Base-by-base conservation (phyloP, 2,888 invertebrate genomes). In the Zygaena filipendulae region DNA sequence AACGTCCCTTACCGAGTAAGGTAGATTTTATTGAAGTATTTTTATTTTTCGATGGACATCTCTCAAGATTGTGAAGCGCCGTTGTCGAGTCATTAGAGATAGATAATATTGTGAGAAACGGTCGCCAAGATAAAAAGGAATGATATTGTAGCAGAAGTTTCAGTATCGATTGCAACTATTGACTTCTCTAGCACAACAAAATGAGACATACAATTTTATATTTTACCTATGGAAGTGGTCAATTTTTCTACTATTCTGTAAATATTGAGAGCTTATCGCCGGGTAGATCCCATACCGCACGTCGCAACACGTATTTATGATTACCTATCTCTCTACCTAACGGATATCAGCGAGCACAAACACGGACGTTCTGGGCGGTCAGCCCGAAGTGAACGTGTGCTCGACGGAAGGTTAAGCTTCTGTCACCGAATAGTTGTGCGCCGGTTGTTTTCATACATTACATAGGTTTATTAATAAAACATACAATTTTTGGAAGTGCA, bases 1-100 rank as follows among this genome's bases (percentile, higher is more conserved):
- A 75, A 79, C 79, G 77, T 79, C 79, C 79, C 79, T 77, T 77
- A 77, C 77, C 71, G 70, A 74, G 79, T 77, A 77, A 79, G 75
- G 77, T 77, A 77, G 75, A 67, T 60, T 63, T 63, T 71, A 70
- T 64, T 66, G 61, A 66, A 60, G 57, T 64, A 58, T 66, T 61
- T 64, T 75, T 69, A 63, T 67, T 68, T 69, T 67, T 68, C 64
- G 62, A 68, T 59, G 58, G 62, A 59, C 68, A 70, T 67, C 67
- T 68, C 68, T 62, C 61, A 59, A 63, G 57, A 51, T 55, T 48
- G 50, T 52, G 52, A 46, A 52, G 52, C 47, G 50, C 48, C 40
- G 43, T 45, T 38, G 35, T 41, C 38, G 36, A 29, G 30, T 32
- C n/a, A n/a, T n/a, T n/a, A n/a, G n/a, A n/a, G n/a, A n/a, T n/a